These are phyloP conservation scores for Herpetotheres cachinnans DNA, from an alignment of 2,113 vertebrate genomes.

Conservation along the genomic window DNA sequence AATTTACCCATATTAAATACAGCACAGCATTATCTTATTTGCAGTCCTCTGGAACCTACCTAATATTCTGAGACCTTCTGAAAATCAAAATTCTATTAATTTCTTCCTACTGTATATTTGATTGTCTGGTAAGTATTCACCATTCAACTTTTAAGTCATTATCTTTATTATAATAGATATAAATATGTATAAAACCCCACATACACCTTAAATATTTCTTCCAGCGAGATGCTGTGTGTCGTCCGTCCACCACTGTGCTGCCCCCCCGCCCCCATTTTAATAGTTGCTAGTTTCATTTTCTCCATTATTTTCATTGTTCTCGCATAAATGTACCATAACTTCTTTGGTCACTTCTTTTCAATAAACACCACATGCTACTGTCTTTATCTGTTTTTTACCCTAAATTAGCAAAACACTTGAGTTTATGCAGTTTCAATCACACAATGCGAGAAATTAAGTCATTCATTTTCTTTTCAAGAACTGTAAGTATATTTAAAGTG, in stretches of 20 bases:
- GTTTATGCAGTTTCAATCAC: neutral
- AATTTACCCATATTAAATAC: neutral
- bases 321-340: neutral
- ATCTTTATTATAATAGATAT: neutral
- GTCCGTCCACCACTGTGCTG: neutral
- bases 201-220: neutral
- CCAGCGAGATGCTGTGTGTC: neutral
- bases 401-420: neutral
- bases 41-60: neutral
- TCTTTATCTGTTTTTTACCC: neutral
- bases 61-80: neutral
- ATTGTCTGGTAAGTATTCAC: constrained; percentile 18
- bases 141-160: constrained; percentile 29
- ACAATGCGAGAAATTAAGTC: neutral
- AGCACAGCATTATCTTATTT: neutral
- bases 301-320: neutral
- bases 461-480: neutral
- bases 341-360: neutral
- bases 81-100: constrained; percentile 45
- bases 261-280: neutral
- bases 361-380: neutral
- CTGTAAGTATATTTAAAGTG: neutral
- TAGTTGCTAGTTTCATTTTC: neutral
- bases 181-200: neutral
- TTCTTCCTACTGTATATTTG: constrained; percentile 13